Evolutionary conservation across 2,888 invertebrate species (phyloP), one percentile per base, ranked within the genome.

Genomic region (Psylliodes chrysocephalus): DNA sequence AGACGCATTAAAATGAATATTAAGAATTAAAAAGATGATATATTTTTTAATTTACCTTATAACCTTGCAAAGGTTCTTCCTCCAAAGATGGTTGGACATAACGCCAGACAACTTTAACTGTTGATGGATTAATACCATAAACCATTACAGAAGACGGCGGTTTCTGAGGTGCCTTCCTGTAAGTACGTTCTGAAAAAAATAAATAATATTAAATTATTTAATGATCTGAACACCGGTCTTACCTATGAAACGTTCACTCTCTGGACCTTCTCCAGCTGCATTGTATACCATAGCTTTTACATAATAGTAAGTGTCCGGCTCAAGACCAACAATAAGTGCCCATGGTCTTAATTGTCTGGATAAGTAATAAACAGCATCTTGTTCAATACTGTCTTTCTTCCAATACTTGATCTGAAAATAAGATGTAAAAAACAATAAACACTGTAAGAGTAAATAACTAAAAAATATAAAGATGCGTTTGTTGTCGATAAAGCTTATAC

Each of bases 261-360:
- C 96, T 0, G 96, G 95, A 2, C 97, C 97, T 82, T 96, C 96
- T 1, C 98, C 98, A 2, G 97, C 98, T 0, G 93, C 89, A 84
- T 98, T 98, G 78, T 94, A 97, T 0, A 95, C 96, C 95, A 97
- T 96, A 1, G 94, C 83, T 85, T 95, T 94, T 0, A 98, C 95
- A 76, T 87, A 91, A 83, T 98, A 98, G 79, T 95, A 93, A 0
- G 93, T 95, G 80, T 97, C 92, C 0, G 96, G 95, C 75, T 93
- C 90, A 51, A 98, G 84, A 71, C 97, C 98, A 8, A 98, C 96
- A 77, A 98, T 93, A 1, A 96, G 85, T 0, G 96, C 94, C 90
- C 93, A 92, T 56, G 93, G 90, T 54, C 90, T 87, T 1, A 91
- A 93, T 1, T 91, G 91, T 66, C 95, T 88, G 7, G 95, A 95